Conservation (phyloP, 2,888 invertebrate species). For the Himalopsyche kuldschensis region DNA sequence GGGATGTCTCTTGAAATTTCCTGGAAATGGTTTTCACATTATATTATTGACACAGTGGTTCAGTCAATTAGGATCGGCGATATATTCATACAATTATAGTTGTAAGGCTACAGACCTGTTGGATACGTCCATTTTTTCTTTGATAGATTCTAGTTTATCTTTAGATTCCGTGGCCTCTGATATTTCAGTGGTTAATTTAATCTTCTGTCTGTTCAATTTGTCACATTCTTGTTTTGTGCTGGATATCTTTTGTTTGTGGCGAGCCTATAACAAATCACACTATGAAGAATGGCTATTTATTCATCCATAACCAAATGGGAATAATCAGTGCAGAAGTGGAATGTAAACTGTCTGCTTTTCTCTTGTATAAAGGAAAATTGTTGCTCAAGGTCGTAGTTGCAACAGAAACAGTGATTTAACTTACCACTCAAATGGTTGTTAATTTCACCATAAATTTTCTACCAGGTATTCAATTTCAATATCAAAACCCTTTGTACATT, state of each 20-base stretch:
- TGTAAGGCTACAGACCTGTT: conserved; percentile 46
- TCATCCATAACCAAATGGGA: too few species aligned
- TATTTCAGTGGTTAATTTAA: conserved; percentile 61
- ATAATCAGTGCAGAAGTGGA: too few species aligned
- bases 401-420: too few species aligned
- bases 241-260: conserved; percentile 67
- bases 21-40: conserved; percentile 43
- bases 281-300: neutral
- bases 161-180: conserved; percentile 63
- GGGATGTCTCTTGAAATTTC: conserved; percentile 52
- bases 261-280: conserved; percentile 50
- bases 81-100: neutral
- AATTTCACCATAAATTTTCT: too few species aligned
- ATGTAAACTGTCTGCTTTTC: too few species aligned
- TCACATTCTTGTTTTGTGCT: conserved; percentile 62
- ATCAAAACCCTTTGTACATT: too few species aligned
- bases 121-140: conserved; percentile 53
- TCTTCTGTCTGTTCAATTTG: conserved; percentile 60
- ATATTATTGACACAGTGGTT: too few species aligned
- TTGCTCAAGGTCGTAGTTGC: too few species aligned
- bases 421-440: too few species aligned
- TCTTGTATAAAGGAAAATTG: too few species aligned
- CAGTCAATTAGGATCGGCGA: neutral
- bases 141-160: conserved; percentile 55
- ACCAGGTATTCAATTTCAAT: too few species aligned